Conservation (phyloP, 2,113 vertebrate species). For the Melozone crissalis region DNA sequence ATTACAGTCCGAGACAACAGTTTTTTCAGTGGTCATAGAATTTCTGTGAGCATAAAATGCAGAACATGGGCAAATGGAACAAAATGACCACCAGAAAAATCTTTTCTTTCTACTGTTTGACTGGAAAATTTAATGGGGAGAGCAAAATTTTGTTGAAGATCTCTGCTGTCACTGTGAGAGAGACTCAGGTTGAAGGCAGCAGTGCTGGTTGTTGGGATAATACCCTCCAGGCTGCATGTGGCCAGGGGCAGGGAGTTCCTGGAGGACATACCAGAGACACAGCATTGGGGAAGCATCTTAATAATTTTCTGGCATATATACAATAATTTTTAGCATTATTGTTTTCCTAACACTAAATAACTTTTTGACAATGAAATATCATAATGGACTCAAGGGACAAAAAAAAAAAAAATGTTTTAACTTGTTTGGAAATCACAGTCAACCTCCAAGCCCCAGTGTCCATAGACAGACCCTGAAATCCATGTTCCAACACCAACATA, state of each 20-base stretch:
- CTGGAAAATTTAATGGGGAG: background rate
- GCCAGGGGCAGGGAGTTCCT: background rate
- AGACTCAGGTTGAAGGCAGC: background rate
- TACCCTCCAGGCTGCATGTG: background rate
- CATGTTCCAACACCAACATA: background rate
- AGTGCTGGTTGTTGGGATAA: background rate
- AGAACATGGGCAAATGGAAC: background rate
- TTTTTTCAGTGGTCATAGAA: background rate
- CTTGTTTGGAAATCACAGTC: background rate
- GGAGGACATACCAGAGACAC: background rate
- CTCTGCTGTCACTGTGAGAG: background rate
- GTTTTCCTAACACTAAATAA: background rate
- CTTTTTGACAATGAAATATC: background rate
- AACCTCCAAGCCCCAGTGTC: background rate
- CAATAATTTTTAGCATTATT: background rate
- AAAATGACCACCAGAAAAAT: background rate
- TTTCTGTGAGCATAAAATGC: background rate
- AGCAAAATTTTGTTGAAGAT: background rate
- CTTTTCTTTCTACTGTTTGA: background rate
- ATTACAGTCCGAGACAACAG: accelerated
- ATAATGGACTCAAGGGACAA: background rate
- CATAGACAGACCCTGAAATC: background rate
- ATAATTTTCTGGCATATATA: no score
- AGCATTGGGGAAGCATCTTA: background rate
- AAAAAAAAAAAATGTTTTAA: background rate